Evolutionary conservation across 2,797 vertebrate species (phyloP), one percentile per base, ranked within the genome.

Genomic region (Clamator glandarius): DNA sequence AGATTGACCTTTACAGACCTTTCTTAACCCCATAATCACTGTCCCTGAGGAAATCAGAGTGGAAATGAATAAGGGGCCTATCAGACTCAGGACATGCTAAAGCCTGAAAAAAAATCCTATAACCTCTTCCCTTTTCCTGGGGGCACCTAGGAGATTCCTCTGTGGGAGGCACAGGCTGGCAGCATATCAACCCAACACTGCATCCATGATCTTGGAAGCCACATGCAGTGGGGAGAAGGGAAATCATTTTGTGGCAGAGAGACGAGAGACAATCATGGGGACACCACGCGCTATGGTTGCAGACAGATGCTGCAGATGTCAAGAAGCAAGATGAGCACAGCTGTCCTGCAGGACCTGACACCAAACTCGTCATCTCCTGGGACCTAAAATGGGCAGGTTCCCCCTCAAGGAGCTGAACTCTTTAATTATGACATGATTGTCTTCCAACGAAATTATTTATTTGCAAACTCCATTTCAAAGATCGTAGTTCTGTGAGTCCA

Each of bases 241-340:
- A 64, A 41, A 50, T 25, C 2, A 1, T 25, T 75, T 58, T 64
- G 23, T 4, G 46, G 28, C 46, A 58, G 62, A 84, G 7, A 84
- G 46, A 44, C 44, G 12, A 7, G 15, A 17, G 8, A 44, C 42
- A 18, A 42, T 24, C 11, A 0, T 7, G 21, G 36, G 20, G 50
- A 62, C 16, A 14, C 7, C 26, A 24, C 1, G 1, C 4, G 0
- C 12, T 28, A n/a, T n/a, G n/a, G n/a, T n/a, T n/a, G n/a, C n/a
- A n/a, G n/a, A n/a, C n/a, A n/a, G n/a, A n/a, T n/a, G 68, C 48
- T 54, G 35, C 24, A 8, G 50, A 52, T 24, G 33, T 24, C 48
- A 35, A 63, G 69, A 19, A 59, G 41, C 23, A 42, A 0, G 0
- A 33, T n/a, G 23, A 89, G 42, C 57, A 87, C 25, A 57, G 28